Base-by-base conservation (phyloP, 2,113 vertebrate genomes). In the Gymnogyps californianus region DNA sequence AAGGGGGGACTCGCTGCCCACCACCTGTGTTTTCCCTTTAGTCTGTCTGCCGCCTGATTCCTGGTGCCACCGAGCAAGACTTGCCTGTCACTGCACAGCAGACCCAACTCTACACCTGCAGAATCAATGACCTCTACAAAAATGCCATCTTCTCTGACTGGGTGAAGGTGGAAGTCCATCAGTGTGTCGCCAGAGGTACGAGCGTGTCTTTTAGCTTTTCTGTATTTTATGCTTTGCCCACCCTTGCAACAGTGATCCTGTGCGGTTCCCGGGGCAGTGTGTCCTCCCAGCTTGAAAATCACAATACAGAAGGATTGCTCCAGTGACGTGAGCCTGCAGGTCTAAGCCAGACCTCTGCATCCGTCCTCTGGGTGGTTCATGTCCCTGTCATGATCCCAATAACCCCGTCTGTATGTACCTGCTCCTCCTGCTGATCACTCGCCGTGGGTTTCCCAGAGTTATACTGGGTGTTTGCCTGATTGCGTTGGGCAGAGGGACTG, bases 161-260 rank as follows among this genome's bases (percentile, higher is more conserved):
- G 99, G 98, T 98, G 61, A 99, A 98, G 91, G 98, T 99, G 49
- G 98, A 98, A 85, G 98, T 99, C 65, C 96, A 97, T 70, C 96
- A 89, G 51, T 91, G 85, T 52, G 75, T 98, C 5, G 89, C 94
- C 80, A 94, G 94, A 95, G 97, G 98, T 98, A 97, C 9, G 10
- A 87, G 16, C 2, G 0, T 38, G 10, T 65, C 76, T 59, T 89
- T 18, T 36, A 14, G 40, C 16, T 70, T 87, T 69, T 59, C 38
- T n/a, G 0, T 59, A 2, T 15, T 49, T 70, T 15, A 22, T 31
- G 11, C 21, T 71, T 91, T 40, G 16, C 28, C 24, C 11, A 22
- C 31, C 38, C 22, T 47, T 49, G 52, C 16, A 32, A 9, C 34
- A 47, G 38, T 34, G 26, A 70, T 58, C 58, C 40, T 28, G 31